Evolutionary conservation across 2,113 vertebrate species (phyloP), one percentile per base, ranked within the genome.

Genomic region (Falcunculus frontatus): DNA sequence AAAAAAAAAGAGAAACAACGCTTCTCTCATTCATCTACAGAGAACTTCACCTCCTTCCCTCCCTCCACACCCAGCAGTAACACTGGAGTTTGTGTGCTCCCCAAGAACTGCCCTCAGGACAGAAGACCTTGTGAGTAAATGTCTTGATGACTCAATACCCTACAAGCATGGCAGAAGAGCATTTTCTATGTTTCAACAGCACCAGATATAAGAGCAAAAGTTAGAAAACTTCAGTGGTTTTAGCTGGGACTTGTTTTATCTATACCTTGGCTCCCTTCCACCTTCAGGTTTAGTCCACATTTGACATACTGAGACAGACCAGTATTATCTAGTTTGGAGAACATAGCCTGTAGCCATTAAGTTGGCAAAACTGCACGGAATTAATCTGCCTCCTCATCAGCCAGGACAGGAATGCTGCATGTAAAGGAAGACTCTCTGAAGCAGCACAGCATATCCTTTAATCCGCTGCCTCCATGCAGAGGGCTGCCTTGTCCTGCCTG

Each of bases 191-290:
- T 73, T 93, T 88, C 63, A 91, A 69, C 30, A 96, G 70, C 84
- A 86, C 47, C 65, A 91, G 74, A 52, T 60, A 95, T 59, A 88
- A 80, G 75, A 88, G 50, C 72, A 91, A 90, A 86, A 96, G 63
- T 62, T 73, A 89, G n/a, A 93, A 90, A 87, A 79, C 62, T 82
- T 46, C 70, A 62, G 73, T 4, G 19, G 78, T 79, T 89, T 93
- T 79, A 93, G 88, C 63, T 83, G 67, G 60, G 64, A 90, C 90
- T 87, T 96, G 94, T 83, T 93, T 90, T 35, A 53, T 85, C 82
- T 73, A 35, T 23, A 75, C 85, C 26, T 76, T 96, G 88, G 92
- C 92, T 63, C 32, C 42, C 32, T 76, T 93, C 85, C 90, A 95
- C 63, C 53, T 91, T 52, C 39, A 78, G 49, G 30, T 64, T 91